Base-by-base conservation (phyloP, 2,888 invertebrate species). In the Leptura quadrifasciata region DNA sequence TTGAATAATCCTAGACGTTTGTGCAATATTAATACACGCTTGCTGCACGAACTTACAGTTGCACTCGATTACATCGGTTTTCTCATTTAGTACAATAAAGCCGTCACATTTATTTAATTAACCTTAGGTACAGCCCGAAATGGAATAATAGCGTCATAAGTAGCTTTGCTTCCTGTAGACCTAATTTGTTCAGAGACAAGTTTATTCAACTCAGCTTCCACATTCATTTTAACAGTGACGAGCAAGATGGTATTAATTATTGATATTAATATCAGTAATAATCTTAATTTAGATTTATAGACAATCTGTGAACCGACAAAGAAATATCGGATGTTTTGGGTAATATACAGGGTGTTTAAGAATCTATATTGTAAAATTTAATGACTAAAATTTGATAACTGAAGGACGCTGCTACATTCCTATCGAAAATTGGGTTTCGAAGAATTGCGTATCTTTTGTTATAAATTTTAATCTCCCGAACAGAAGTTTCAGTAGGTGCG, bases 121-220 rank as follows among this genome's bases (percentile, higher is more conserved):
- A 72, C 8, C 20, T 35, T 24, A 47, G 47, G 47, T 21, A 35
- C 9, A 15, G 12, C 68, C 72, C 67, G 67, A 77, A 72, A 77
- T 77, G 68, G 78, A 74, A 78, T 80, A 78, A 80, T 80, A 76
- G 67, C 78, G 21, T 18, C 70, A 54, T 74, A 80, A 77, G 75
- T 74, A 72, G 69, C 24, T 72, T 58, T 55, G 75, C 76, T 78
- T 80, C 80, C 80, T 77, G 80, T 67, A 75, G 67, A 73, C 61
- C 73, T 64, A 76, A 71, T 73, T 58, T 72, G 65, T 47, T 58
- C 58, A 72, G 54, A 58, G 60, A n/a, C 65, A 75, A 77, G 80
- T 80, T 78, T 80, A 68, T 80, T 80, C 78, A 80, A 80, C 80
- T 76, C 72, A 58, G 21, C 15, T 57, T 57, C 57, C 57, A 57